phyloP scores from a whole-genome alignment of 2,797 vertebrate species.

The Okamejei kenojei region DNA sequence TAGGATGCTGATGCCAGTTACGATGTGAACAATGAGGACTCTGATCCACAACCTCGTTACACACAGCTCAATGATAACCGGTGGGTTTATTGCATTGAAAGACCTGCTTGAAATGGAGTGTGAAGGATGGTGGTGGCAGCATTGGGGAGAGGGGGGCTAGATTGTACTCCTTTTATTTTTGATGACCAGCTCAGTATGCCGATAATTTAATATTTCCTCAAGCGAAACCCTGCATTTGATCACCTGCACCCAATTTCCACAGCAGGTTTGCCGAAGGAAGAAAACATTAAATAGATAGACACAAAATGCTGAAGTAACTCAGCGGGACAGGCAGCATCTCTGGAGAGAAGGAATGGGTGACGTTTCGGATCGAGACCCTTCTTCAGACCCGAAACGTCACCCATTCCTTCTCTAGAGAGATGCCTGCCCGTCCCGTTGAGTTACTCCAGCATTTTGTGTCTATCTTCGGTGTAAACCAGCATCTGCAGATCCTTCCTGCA shows the following conservation, averaged over 20 bases:
- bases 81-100: constrained; percentile 52
- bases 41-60: constrained; percentile 92
- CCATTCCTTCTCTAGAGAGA: too few species aligned
- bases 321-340: too few species aligned
- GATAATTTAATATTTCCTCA: neutral
- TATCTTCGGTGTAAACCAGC: too few species aligned
- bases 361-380: too few species aligned
- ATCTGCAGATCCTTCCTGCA: too few species aligned
- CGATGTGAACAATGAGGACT: constrained; percentile 91
- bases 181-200: neutral
- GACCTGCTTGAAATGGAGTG: neutral
- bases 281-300: neutral
- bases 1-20: constrained; percentile 92
- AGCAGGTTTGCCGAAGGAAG: neutral
- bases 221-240: neutral
- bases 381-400: too few species aligned
- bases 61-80: constrained; percentile 96
- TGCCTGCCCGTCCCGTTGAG: too few species aligned
- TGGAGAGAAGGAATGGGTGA: too few species aligned
- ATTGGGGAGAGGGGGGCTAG: constrained; percentile 5
- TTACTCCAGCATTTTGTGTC: too few species aligned
- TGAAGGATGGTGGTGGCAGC: constrained; percentile 42
- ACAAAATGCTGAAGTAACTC: too few species aligned
- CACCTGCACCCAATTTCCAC: neutral
- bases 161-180: neutral